Evolutionary conservation across 1,140 invertebrate species (phyloP).

Genomic region (Drosophila sp.): DNA sequence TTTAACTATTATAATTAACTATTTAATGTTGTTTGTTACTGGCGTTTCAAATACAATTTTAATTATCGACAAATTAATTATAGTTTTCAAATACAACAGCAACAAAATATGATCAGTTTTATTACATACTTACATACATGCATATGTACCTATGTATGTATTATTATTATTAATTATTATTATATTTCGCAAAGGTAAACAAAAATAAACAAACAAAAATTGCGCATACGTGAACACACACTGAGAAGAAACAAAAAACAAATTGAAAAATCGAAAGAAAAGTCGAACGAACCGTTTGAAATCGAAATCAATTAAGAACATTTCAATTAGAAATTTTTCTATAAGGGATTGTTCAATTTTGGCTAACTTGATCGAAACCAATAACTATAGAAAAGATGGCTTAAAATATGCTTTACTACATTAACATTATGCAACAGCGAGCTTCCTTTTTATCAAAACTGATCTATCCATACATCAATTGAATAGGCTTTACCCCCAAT

Average conservation of each 20-base stretch:
- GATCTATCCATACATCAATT: constrained; percentile 17
- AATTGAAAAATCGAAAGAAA: background rate
- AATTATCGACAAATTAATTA: constrained; percentile 33
- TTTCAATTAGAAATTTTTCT: background rate
- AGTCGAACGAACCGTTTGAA: background rate
- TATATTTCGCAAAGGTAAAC: constrained; percentile 66
- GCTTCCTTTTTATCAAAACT: constrained; percentile 70
- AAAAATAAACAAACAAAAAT: constrained; percentile 27
- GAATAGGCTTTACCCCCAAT: background rate
- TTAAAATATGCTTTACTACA: constrained; percentile 83
- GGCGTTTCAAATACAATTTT: constrained; percentile 43
- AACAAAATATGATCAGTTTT: background rate
- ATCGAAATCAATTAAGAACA: background rate
- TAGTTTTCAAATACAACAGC: constrained; percentile 20
- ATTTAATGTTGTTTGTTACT: constrained; percentile 57
- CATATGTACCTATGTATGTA: background rate
- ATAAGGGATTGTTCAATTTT: constrained; percentile 6
- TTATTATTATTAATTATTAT: background rate
- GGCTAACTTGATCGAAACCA: constrained; percentile 31
- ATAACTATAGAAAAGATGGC: constrained; percentile 80
- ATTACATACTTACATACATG: background rate
- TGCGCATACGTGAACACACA: constrained; percentile 18
- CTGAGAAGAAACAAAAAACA: constrained; percentile 4
- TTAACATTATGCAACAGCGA: constrained; percentile 74
- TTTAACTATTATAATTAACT: constrained; percentile 7